phyloP scores from a whole-genome alignment of 2,113 vertebrate genomes.

The Lichenostomus cassidix region DNA sequence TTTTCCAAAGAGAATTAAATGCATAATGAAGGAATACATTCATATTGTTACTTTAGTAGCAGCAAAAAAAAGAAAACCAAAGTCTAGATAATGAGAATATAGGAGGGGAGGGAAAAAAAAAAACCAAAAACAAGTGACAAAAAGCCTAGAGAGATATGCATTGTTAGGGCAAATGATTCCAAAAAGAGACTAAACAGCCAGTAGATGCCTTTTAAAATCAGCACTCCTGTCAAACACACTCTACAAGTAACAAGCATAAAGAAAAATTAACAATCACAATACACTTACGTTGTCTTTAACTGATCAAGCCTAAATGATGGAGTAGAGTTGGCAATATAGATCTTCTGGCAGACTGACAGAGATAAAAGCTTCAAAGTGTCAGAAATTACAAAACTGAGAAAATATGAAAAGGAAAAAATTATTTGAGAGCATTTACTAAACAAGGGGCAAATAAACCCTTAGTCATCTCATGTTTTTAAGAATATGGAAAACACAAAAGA shows the following conservation, averaged over 20 bases:
- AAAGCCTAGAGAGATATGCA: not conserved
- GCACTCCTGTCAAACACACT: not conserved
- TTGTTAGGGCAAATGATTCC: not conserved
- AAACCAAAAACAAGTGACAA: not conserved
- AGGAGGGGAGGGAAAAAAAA: no score
- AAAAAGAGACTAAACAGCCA: not conserved
- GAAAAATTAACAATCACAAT: not conserved
- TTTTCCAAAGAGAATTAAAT: not conserved
- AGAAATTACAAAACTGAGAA: not conserved
- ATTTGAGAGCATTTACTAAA: not conserved
- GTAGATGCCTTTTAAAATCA: not conserved
- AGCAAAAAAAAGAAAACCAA: not conserved
- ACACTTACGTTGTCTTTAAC: not conserved
- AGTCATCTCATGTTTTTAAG: not conserved
- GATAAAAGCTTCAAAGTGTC: not conserved
- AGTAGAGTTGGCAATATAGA: not conserved
- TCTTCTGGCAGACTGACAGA: not conserved
- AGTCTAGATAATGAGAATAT: not conserved
- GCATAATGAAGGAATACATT: not conserved
- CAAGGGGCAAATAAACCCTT: not conserved
- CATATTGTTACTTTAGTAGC: not conserved
- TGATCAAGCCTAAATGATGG: not conserved
- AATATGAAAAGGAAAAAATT: not conserved
- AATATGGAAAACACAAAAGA: not conserved
- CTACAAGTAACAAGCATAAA: not conserved